phyloP scores from a whole-genome alignment of 1,140 invertebrate genomes.

The Drosophila bifasciata region DNA sequence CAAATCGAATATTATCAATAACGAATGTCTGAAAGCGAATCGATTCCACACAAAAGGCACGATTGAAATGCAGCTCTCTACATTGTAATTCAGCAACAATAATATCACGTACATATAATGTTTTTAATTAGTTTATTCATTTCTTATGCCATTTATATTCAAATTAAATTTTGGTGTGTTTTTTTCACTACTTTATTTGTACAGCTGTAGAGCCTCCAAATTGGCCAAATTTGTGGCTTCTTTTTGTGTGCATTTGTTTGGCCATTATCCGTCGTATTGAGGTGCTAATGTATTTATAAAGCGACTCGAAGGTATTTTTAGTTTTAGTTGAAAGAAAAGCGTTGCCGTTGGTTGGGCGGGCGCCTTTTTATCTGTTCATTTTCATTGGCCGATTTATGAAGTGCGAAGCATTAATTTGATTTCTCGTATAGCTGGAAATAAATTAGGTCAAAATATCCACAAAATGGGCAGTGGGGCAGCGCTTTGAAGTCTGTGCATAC shows the following conservation, averaged over 20 bases:
- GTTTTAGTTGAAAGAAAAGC: conserved; percentile 33
- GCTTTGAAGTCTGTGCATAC: conserved; percentile 62
- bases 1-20: no score
- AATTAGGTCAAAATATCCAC: conserved; percentile 69
- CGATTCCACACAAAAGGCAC: no score
- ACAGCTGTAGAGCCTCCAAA: conserved; percentile 10
- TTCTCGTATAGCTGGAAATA: conserved; percentile 54
- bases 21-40: no score
- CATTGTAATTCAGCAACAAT: no score
- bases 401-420: conserved; percentile 80
- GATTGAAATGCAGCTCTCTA: no score
- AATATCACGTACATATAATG: no score
- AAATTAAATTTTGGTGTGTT: background rate
- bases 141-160: background rate
- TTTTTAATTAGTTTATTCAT: no score
- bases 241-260: conserved; percentile 28
- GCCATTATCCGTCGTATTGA: conserved; percentile 60
- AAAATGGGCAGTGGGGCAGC: conserved; percentile 19
- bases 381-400: conserved; percentile 78
- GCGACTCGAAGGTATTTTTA: conserved; percentile 75
- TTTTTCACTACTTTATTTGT: no score
- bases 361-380: conserved; percentile 78
- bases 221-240: conserved; percentile 16
- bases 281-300: conserved; percentile 83
- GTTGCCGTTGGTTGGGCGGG: conserved; percentile 16